Base-by-base conservation (phyloP, 1,140 invertebrate species). In the Drosophila pseudoananassae region DNA sequence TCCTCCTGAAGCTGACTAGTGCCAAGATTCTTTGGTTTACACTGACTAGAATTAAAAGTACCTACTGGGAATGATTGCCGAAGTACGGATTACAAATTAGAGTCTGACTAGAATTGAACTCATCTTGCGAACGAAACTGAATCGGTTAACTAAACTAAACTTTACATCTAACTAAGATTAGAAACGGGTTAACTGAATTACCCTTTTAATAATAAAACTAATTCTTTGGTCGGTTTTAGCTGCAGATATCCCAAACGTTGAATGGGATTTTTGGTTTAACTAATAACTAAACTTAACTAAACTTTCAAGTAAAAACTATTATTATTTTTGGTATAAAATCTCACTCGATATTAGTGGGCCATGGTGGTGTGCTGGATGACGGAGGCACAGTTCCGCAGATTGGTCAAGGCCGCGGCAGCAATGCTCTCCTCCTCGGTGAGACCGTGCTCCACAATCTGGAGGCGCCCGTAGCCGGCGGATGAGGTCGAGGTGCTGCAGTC, bases 321-420 rank as follows among this genome's bases (percentile, higher is more conserved):
- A 2, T 43, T 43, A 7, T 14, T 14, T 43, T 43, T 43, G 14
- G 7, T 6, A 17, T 23, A 8, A 50, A 8, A 40, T 85, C 76
- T 77, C 76, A 78, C 81, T 90, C 66, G 56, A 46, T 31, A 68
- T 69, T 52, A 91, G 36, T 91, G 90, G 38, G 90, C 90, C 80
- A 91, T 76, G 25, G 91, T 91, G n/a, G 91, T 92, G 66, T 92
- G 91, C 49, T 92, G 91, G 31, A 92, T 92, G 55, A 92, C 91
- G 5, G 91, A 92, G 46, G 90, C 78, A 40, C 91, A 91, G 64
- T 92, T 91, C 6, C 91, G 64, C n/a, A 92, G 59, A 73, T 92
- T 91, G 5, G 91, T 90, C 15, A 92, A 43, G 1, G 91, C 91
- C 1, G 91, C 89, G 0, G 91, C 91, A 4, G 91, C 91, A 53